Base-by-base conservation (phyloP, 2,888 invertebrate genomes). In the Meganola albula region DNA sequence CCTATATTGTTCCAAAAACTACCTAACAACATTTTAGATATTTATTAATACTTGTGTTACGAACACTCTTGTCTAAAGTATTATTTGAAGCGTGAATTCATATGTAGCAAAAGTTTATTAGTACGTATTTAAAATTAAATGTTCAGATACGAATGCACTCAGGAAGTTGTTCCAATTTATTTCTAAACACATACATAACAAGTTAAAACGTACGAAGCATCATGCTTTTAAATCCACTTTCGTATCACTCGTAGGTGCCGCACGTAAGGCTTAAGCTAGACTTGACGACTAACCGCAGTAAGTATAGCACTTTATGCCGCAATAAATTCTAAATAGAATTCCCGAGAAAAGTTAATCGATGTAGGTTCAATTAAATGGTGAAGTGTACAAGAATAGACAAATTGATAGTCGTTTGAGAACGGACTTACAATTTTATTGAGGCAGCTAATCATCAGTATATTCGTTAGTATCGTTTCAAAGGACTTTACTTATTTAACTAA, bases 221-320 rank as follows among this genome's bases (percentile, higher is more conserved):
- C 65, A 57, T 67, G 65, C 65, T 64, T 65, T 65, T 63, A 71
- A 74, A 74, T 73, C 73, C 64, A 73, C 67, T 74, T 69, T 64
- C 50, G 54, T 51, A 56, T 60, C 55, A 48, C 53, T 50, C 45
- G 58, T 59, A 67, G 62, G 66, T 71, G 65, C 63, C 53, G 55
- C 50, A 40, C 22, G 31, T 51, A 56, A 61, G 52, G 66, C 28
- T 31, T 44, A 22, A 28, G 23, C 13, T 42, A 52, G 12, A 53
- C n/a, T 4, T 12, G 9, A 13, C 29, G 29, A 3, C 7, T 14
- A 18, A 7, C 11, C 8, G 5, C 1, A 10, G 4, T n/a, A n/a
- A n/a, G n/a, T n/a, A n/a, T n/a, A n/a, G n/a, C n/a, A n/a, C n/a
- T n/a, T n/a, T n/a, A n/a, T n/a, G n/a, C n/a, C n/a, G n/a, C n/a